Percentiles rank a stretch among this genome's conserved stretches.
Conservation (phyloP, 37 sponge, comb jelly and placozoan species). For the Dysidea cf. avara region DNA sequence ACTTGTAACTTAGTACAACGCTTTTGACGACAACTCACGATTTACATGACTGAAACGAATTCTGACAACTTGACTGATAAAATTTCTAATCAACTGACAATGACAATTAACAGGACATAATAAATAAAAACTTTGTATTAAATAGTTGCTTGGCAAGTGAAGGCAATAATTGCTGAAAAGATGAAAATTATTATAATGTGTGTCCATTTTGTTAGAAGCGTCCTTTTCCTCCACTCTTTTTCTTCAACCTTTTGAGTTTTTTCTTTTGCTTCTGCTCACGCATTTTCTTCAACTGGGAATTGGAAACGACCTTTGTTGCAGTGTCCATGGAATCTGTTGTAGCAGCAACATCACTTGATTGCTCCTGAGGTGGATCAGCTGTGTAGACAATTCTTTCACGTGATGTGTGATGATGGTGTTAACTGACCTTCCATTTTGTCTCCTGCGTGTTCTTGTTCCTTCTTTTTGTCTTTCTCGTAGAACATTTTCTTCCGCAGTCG, state of each 20-base stretch:
- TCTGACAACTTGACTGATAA: too few relatives aligned
- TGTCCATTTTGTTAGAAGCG: neutral
- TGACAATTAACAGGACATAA: too few relatives aligned
- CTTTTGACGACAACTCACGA: too few relatives aligned
- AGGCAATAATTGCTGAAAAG: neutral
- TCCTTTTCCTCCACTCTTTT: neutral
- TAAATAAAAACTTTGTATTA: too few relatives aligned
- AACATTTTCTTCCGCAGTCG: conserved; percentile 55
- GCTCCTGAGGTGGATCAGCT: neutral
- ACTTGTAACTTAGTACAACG: too few relatives aligned
- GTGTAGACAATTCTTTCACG: too few relatives aligned
- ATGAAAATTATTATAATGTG: neutral
- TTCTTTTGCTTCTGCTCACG: conserved; percentile 6
- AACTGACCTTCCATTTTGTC: conserved; percentile 11
- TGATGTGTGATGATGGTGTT: too few relatives aligned
- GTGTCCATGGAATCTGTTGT: conserved; percentile 25
- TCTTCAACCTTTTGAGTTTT: conserved; percentile 11
- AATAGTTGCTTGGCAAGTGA: too few relatives aligned
- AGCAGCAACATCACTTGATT: neutral
- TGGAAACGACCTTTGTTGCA: conserved; percentile 2
- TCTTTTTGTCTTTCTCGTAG: conserved; percentile 51
- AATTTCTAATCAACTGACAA: too few relatives aligned
- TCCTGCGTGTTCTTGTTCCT: conserved; percentile 48
- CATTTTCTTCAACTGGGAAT: conserved; percentile 34
- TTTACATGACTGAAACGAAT: too few relatives aligned